These are phyloP conservation scores for Gila robusta DNA, from an alignment of 2,797 vertebrate species.

Conservation along the genomic window DNA sequence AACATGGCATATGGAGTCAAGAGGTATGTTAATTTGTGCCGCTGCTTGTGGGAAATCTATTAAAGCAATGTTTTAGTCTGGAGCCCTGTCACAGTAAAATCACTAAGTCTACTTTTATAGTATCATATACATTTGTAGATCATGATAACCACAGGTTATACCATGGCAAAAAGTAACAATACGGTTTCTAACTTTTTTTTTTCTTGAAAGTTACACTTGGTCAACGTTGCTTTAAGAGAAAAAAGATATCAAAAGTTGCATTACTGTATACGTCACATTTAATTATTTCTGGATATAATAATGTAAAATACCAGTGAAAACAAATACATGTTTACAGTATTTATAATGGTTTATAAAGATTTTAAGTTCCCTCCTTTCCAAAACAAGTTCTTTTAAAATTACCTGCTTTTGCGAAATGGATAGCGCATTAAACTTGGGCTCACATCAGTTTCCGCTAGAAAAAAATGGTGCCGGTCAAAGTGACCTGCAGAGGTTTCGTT, in stretches of 20 bases:
- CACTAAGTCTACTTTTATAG: background rate
- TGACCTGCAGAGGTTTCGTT: no score
- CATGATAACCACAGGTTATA: background rate
- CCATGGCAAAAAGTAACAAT: background rate
- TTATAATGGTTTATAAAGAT: no score
- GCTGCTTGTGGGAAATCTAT: background rate
- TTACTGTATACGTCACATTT: background rate
- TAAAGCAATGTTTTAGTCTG: background rate
- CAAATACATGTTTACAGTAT: no score
- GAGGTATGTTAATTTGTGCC: slow-evolving; percentile 83
- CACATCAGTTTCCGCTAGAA: no score
- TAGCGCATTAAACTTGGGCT: background rate
- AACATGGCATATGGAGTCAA: slow-evolving; percentile 99
- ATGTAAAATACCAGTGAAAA: background rate
- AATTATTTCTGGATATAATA: background rate
- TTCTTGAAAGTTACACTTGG: background rate
- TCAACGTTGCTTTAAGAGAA: background rate
- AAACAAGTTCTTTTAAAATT: background rate
- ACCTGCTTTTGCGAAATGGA: background rate
- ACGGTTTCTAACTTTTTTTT: background rate
- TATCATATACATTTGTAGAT: background rate
- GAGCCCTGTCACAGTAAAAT: no score
- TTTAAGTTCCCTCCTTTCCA: background rate
- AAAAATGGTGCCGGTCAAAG: no score
- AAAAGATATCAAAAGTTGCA: background rate